Evolutionary conservation across 2,113 vertebrate genomes (phyloP).

Genomic region (Scalopus aquaticus): DNA sequence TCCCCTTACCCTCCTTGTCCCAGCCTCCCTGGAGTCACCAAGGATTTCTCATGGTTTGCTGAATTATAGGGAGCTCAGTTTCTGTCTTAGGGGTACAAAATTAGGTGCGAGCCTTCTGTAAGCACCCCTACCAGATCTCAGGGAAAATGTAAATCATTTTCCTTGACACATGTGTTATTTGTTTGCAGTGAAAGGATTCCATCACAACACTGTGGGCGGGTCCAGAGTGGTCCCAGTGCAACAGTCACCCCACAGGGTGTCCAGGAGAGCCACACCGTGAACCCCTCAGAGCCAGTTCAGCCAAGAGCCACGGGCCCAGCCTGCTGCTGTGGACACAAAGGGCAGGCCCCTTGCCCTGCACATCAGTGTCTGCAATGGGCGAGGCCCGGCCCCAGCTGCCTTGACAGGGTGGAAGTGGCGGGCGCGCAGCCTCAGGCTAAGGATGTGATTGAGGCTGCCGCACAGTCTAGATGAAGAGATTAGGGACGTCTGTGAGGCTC

Average conservation of each 20-base stretch:
- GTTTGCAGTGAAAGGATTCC: neutral
- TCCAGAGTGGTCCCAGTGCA: neutral
- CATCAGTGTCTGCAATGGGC: neutral
- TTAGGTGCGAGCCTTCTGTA: neutral
- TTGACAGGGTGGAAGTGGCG: accelerated
- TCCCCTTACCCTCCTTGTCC: too few relatives aligned
- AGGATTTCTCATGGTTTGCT: neutral
- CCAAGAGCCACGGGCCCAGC: accelerated
- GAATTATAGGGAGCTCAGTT: neutral
- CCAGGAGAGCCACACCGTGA: neutral
- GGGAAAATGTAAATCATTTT: neutral
- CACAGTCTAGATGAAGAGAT: neutral
- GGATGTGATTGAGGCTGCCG: neutral
- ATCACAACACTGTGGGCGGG: neutral
- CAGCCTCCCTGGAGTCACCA: neutral
- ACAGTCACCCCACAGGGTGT: neutral
- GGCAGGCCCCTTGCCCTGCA: too few relatives aligned
- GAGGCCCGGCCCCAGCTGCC: neutral
- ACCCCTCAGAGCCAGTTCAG: neutral
- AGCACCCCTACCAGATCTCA: neutral
- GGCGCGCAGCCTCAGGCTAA: neutral
- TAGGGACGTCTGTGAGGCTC: neutral
- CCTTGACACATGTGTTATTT: neutral
- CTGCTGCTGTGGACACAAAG: neutral
- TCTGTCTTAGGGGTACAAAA: neutral